A percentile compares a stretch with the other conserved stretches of the same genome.
Evolutionary conservation across 2,797 vertebrate species (phyloP).

Genomic region (Pseudocheirus occidentalis): DNA sequence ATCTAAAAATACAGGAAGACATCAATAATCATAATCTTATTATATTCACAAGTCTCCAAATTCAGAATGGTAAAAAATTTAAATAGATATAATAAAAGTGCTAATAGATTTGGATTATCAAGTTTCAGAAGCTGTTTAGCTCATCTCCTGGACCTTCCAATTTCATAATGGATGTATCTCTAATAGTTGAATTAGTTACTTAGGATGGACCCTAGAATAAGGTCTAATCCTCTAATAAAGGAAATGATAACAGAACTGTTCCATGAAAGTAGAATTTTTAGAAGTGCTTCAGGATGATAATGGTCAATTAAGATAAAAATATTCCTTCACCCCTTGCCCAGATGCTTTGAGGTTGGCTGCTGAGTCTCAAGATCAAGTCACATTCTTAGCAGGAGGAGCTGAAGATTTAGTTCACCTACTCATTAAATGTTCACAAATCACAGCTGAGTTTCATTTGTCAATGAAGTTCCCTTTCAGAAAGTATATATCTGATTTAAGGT

Average conservation of each 20-base stretch:
- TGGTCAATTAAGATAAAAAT: not conserved
- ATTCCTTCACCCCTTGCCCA: not conserved
- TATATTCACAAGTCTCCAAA: not conserved
- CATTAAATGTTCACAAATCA: not conserved
- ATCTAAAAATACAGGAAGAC: constrained; percentile 84
- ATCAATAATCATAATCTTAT: constrained; percentile 15
- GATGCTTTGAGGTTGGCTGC: too few relatives aligned
- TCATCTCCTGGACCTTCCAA: not conserved
- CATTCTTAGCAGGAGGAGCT: not conserved
- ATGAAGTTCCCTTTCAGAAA: not conserved
- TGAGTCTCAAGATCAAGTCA: not conserved
- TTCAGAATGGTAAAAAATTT: constrained; percentile 4
- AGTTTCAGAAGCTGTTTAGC: not conserved
- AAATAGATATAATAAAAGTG: constrained; percentile 2
- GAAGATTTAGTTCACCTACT: not conserved
- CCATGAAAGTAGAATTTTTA: not conserved
- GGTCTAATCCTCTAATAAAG: not conserved
- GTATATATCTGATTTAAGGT: too few relatives aligned
- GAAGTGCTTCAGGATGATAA: not conserved
- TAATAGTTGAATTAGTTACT: not conserved
- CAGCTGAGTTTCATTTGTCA: not conserved
- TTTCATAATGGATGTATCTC: not conserved
- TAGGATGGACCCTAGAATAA: not conserved
- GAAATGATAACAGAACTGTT: not conserved
- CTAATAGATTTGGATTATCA: not conserved